These are phyloP conservation scores for Cherax destructor DNA, from an alignment of 1,140 invertebrate species.

Conservation along the genomic window DNA sequence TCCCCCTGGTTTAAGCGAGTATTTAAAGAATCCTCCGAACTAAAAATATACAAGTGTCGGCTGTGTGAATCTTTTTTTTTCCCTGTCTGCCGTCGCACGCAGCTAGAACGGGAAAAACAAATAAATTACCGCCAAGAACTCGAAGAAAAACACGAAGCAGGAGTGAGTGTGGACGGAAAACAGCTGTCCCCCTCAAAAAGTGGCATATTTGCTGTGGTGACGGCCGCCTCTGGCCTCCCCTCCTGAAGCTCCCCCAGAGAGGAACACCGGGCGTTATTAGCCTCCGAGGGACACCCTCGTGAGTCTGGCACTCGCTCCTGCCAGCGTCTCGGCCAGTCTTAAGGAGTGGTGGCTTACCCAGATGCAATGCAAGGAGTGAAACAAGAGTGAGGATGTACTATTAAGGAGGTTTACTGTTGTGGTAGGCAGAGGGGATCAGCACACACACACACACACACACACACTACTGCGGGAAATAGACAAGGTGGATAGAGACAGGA, in stretches of 20 bases:
- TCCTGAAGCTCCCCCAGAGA: background rate
- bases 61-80: background rate
- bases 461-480: no score
- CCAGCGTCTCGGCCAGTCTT: no score
- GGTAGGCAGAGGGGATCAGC: no score
- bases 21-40: background rate
- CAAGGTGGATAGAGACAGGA: no score
- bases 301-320: background rate
- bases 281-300: background rate
- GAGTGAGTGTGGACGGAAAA: conserved; percentile 28
- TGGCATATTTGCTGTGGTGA: conserved; percentile 19
- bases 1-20: no score
- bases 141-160: conserved; percentile 34
- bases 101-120: conserved; percentile 27
- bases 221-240: background rate
- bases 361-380: no score
- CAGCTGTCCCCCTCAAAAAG: conserved; percentile 25
- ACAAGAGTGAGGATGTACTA: no score
- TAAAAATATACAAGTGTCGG: background rate
- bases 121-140: conserved; percentile 35
- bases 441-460: no score
- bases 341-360: no score
- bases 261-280: background rate
- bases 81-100: background rate
- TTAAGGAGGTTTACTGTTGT: no score